phyloP scores from a whole-genome alignment of 2,113 vertebrate genomes.

The Vidua chalybeata region DNA sequence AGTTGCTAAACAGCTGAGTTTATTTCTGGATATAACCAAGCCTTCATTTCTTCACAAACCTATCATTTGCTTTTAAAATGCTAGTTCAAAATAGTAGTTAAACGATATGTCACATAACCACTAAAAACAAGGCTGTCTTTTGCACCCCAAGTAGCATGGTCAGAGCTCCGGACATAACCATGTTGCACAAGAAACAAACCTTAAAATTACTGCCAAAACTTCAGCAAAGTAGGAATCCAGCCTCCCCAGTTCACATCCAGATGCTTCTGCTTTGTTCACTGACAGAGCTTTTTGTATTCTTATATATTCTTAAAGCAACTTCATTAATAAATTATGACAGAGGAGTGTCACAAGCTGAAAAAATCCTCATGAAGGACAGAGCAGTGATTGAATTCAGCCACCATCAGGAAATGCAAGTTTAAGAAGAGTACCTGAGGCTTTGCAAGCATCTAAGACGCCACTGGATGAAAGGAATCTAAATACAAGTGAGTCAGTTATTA shows the following conservation, averaged over 20 bases:
- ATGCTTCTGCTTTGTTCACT: neutral
- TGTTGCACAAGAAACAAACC: neutral
- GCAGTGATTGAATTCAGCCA: neutral
- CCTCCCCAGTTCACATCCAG: neutral
- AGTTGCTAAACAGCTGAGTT: neutral
- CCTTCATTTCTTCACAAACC: constrained; percentile 20
- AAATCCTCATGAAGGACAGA: neutral
- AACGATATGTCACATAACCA: neutral
- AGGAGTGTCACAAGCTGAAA: neutral
- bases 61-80: constrained; percentile 31
- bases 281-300: neutral
- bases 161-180: neutral
- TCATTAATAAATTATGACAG: neutral
- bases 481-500: neutral
- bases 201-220: neutral
- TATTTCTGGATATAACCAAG: constrained; percentile 42
- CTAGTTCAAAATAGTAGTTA: neutral
- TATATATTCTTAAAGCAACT: neutral
- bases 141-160: neutral
- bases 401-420: neutral
- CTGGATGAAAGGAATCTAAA: neutral
- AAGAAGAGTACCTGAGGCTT: neutral
- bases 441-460: neutral
- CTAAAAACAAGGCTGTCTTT: constrained; percentile 34
- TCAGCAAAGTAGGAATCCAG: neutral